Evolutionary conservation across 2,797 vertebrate species (phyloP).

Genomic region (Peromyscus aztecus): DNA sequence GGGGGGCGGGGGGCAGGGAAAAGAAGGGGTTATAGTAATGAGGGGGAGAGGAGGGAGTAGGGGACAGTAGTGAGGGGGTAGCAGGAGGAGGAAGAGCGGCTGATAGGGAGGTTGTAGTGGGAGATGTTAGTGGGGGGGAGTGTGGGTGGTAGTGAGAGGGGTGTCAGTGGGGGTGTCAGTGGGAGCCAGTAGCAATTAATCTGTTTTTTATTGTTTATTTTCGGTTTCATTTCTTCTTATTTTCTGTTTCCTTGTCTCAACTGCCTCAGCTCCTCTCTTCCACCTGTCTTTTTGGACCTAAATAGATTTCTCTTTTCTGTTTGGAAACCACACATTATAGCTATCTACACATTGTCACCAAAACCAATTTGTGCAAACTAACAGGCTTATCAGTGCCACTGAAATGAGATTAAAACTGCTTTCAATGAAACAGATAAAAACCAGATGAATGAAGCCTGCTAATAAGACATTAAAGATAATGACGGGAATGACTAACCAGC

Average conservation of each 20-base stretch:
- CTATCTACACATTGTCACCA: slow-evolving; percentile 78
- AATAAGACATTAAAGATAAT: slow-evolving; percentile 79
- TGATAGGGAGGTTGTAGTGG: background rate
- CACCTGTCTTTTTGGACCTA: slow-evolving; percentile 61
- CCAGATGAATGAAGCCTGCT: slow-evolving; percentile 69
- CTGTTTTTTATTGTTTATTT: background rate
- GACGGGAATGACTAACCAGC: slow-evolving; percentile 56
- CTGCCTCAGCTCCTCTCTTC: background rate
- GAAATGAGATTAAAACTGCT: slow-evolving; percentile 83
- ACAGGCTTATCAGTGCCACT: slow-evolving; percentile 75
- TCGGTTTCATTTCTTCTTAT: background rate
- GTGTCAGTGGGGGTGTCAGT: too few relatives aligned
- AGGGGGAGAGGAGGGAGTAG: too few relatives aligned
- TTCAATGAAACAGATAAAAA: slow-evolving; percentile 81
- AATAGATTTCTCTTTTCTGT: slow-evolving; percentile 67
- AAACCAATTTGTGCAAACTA: slow-evolving; percentile 82
- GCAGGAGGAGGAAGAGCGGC: too few relatives aligned
- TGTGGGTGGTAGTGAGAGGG: background rate
- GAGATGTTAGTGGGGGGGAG: background rate
- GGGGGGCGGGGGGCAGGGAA: background rate
- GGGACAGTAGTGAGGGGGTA: background rate
- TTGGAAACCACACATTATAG: slow-evolving; percentile 72
- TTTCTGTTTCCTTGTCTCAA: slow-evolving; percentile 33
- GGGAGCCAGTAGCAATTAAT: background rate
- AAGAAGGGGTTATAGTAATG: background rate